phyloP scores from a whole-genome alignment of 2,113 vertebrate genomes.

The Sakesphorus luctuosus region DNA sequence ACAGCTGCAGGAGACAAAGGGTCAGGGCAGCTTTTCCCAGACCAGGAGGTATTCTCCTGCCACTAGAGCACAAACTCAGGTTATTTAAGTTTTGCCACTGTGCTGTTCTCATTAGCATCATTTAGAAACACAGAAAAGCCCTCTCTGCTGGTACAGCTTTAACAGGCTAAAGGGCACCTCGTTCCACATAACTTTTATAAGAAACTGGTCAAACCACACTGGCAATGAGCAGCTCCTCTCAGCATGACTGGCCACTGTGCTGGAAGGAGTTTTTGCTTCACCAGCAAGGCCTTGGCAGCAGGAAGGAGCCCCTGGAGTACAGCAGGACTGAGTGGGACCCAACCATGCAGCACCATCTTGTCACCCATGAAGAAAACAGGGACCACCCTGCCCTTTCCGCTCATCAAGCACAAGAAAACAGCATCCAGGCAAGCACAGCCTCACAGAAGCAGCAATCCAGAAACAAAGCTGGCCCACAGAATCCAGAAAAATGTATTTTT shows the following conservation, averaged over 20 bases:
- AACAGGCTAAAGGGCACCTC: neutral
- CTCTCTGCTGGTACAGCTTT: neutral
- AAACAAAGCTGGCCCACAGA: neutral
- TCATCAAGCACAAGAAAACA: neutral
- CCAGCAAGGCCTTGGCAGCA: neutral
- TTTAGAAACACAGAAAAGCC: neutral
- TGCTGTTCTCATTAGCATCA: fast-evolving
- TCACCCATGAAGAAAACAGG: neutral
- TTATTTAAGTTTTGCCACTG: neutral
- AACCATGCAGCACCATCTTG: neutral
- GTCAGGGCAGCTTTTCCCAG: neutral
- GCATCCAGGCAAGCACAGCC: neutral
- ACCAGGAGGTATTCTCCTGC: neutral
- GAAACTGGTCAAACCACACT: neutral
- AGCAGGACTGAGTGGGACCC: neutral
- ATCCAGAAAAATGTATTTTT: neutral
- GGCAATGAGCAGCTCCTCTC: neutral
- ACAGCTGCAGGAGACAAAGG: neutral
- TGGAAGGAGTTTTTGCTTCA: neutral
- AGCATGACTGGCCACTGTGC: fast-evolving
- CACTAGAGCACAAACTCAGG: neutral
- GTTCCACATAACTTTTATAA: neutral
- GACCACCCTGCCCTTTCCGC: neutral
- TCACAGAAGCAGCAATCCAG: neutral
- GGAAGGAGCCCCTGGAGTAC: neutral